Conservation (phyloP, 1,140 invertebrate species). For the Drosophila lacteicornis region DNA sequence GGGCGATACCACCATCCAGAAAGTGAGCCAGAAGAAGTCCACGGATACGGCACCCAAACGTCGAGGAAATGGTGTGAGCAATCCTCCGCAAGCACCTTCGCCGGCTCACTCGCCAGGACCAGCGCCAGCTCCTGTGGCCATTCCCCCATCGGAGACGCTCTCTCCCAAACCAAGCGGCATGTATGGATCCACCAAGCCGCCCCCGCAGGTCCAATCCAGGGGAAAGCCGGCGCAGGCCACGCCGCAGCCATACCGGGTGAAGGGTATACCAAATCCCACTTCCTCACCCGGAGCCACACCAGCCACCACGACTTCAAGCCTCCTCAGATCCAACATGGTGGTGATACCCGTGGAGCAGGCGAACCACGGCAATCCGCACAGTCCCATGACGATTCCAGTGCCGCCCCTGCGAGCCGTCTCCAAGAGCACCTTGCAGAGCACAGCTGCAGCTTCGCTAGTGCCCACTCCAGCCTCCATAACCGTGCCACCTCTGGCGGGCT, state of each 20-base stretch:
- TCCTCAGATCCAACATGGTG: slow-evolving; percentile 77
- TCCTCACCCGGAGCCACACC: slow-evolving; percentile 9
- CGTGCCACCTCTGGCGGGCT: slow-evolving; percentile 65
- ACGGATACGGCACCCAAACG: slow-evolving; percentile 34
- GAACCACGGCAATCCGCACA: slow-evolving; percentile 30
- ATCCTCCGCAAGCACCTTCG: slow-evolving; percentile 37
- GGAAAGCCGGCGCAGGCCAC: slow-evolving; percentile 10
- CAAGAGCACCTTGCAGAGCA: slow-evolving; percentile 59
- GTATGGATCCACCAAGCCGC: background rate
- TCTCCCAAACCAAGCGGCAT: slow-evolving; percentile 30
- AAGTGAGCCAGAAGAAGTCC: slow-evolving; percentile 58
- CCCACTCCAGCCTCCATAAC: slow-evolving; percentile 1
- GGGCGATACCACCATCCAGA: slow-evolving; percentile 79
- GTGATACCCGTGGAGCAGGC: slow-evolving; percentile 74
- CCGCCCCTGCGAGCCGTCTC: slow-evolving; percentile 76
- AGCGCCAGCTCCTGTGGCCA: background rate
- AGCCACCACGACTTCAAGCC: slow-evolving; percentile 41
- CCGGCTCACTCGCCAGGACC: slow-evolving; percentile 24
- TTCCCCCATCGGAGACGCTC: background rate
- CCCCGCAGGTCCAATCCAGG: slow-evolving; percentile 10
- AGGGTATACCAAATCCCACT: slow-evolving; percentile 16
- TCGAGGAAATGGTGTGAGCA: slow-evolving; percentile 24
- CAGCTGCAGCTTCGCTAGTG: background rate
- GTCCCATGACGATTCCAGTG: slow-evolving; percentile 69
- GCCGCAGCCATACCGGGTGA: slow-evolving; percentile 35